Conservation (phyloP, 2,888 invertebrate species). For the Aplocera efformata region DNA sequence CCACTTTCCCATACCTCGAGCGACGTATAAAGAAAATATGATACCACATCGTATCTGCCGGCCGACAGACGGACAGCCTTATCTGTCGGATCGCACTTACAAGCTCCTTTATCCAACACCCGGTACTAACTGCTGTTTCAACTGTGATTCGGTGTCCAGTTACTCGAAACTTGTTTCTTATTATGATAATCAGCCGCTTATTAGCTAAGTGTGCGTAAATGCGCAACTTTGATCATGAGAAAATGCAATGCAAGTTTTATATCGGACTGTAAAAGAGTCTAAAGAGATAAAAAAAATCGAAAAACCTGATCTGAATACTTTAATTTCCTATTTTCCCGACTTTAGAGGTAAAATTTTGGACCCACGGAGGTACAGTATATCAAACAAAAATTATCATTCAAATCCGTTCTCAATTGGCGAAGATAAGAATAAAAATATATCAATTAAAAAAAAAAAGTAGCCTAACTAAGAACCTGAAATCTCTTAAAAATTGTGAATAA, state of each 20-base stretch:
- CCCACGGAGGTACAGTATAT: too few relatives aligned
- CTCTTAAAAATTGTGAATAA: too few relatives aligned
- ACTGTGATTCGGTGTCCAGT: slow-evolving; percentile 45
- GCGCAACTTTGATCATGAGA: not conserved
- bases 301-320: too few relatives aligned
- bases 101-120: slow-evolving; percentile 41
- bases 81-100: slow-evolving; percentile 33
- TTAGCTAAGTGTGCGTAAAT: not conserved
- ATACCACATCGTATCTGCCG: slow-evolving; percentile 34
- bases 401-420: too few relatives aligned
- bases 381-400: too few relatives aligned
- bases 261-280: too few relatives aligned
- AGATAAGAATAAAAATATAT: too few relatives aligned
- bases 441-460: too few relatives aligned
- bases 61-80: slow-evolving; percentile 22
- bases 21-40: slow-evolving; percentile 28
- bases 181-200: slow-evolving; percentile 60
- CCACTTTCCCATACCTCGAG: slow-evolving; percentile 16
- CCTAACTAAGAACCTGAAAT: too few relatives aligned
- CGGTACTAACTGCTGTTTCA: slow-evolving; percentile 27
- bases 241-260: slow-evolving; percentile 3
- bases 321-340: too few relatives aligned
- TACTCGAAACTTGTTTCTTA: slow-evolving; percentile 69
- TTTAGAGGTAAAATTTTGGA: too few relatives aligned
- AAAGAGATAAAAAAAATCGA: too few relatives aligned